Base-by-base conservation (phyloP, 2,888 invertebrate genomes). In the Parascotia fuliginaria region DNA sequence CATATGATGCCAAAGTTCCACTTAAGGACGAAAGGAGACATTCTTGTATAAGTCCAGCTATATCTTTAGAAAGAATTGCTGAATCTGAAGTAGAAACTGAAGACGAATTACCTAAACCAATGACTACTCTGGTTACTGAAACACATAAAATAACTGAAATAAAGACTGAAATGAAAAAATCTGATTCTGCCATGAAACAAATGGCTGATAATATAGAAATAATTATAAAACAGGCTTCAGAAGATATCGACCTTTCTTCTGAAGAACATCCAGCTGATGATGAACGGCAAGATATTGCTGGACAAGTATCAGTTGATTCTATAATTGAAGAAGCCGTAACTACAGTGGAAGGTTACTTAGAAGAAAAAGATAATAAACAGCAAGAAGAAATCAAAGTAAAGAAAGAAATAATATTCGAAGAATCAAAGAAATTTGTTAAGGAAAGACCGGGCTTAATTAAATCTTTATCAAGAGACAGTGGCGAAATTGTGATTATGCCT, bases 181-280 rank as follows among this genome's bases (percentile, higher is more conserved):
- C 92, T 1, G 92, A 92, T 52, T 92, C 92, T 2, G 83, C 91
- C 5, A 92, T 92, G 91, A 92, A 92, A 66, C 85, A 92, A 79
- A 92, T 92, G 90, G 92, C 92, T 48, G 92, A 92, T 55, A 92
- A 92, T 56, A 92, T 92, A 44, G 92, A 92, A 81, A 92, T 92
- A 12, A 92, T 92, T 14, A 92, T 92, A 1, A 92, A 92, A 76
- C 92, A 92, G 58, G 92, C 92, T 27, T 92, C 92, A 1, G 92
- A 92, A 77, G 92, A 92, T 27, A 62, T 90, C 36, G 92, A 92
- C 42, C 36, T 85, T 22, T 92, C 92, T 24, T 83, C 81, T 36
- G 92, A 92, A 54, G 92, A 91, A 58, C 77, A 78, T 24, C 40
- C 65, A n/a, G 49, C 73, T 13, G 84, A 81, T 46, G 60, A 76